Conservation (phyloP, 1,140 invertebrate species). For the Neoseiulus cucumeris region DNA sequence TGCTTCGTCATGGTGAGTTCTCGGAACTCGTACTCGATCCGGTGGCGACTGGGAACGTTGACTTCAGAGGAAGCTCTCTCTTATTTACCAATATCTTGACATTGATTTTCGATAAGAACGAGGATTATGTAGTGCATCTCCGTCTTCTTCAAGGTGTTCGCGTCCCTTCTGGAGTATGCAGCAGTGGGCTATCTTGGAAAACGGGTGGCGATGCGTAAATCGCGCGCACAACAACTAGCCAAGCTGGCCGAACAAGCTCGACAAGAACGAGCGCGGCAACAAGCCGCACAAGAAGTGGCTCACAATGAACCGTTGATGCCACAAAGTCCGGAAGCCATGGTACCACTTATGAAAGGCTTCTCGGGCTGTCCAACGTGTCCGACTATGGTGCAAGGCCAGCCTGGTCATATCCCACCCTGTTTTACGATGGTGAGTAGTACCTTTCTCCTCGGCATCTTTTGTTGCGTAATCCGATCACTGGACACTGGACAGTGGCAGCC, state of each 20-base stretch:
- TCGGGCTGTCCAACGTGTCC: neutral
- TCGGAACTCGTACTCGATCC: slow-evolving; percentile 15
- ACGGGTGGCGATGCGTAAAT: slow-evolving; percentile 81
- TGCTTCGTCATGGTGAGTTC: slow-evolving; percentile 28
- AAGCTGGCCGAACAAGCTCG: slow-evolving; percentile 56
- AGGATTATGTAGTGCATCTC: neutral
- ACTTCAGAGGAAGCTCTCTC: no score
- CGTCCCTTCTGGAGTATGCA: slow-evolving; percentile 47
- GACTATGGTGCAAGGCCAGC: slow-evolving; percentile 7
- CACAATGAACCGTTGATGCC: neutral
- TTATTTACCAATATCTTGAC: no score
- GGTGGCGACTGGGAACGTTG: no score
- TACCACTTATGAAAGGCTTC: neutral
- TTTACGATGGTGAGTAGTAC: neutral
- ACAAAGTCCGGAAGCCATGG: neutral
- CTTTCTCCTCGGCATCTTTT: neutral
- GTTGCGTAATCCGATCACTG: neutral
- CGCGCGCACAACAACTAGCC: slow-evolving; percentile 61
- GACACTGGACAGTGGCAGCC: no score
- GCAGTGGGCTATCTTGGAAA: slow-evolving; percentile 89
- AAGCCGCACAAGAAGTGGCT: neutral
- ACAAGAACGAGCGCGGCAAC: neutral
- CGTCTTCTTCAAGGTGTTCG: slow-evolving; percentile 16
- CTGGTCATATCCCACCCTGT: neutral
- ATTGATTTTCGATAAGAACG: no score